Evolutionary conservation across 2,797 vertebrate genomes (phyloP), one percentile per base, ranked within the genome.

Genomic region (Macrochelys suwanniensis): DNA sequence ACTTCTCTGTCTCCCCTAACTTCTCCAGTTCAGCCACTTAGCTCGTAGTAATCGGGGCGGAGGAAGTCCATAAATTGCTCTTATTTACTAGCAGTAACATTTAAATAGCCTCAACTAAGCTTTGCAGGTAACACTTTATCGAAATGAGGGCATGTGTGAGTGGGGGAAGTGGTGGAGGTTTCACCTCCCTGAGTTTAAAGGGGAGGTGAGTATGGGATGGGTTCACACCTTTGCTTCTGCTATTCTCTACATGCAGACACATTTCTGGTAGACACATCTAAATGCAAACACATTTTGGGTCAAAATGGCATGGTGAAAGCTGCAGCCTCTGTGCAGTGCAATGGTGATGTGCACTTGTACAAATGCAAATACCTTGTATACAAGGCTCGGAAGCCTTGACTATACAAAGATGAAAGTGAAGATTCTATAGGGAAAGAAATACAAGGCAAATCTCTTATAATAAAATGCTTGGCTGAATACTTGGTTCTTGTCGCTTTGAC

Each of bases 191-290:
- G 65, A 50, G 74, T 59, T 25, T 47, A 37, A 25, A 0, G 1
- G 85, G 71, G 82, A 54, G 82, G 31, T 57, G 71, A 12, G 42
- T 17, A 88, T 0, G 3, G 76, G 85, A n/a, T 92, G 54, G 37
- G 33, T 79, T 61, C 90, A 45, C 78, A 89, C 9, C 45, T 88
- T 80, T 59, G 65, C 78, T 51, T 51, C 71, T 79, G 68, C 79
- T 57, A 57, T 57, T 0, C 0, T 76, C 65, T 68, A 2, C 33
- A 33, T 0, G 2, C 3, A 3, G 57, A 26, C 0, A 0, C 9
- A n/a, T 92, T 47, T 28, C 28, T 16, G 19, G 0, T 0, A 68
- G 19, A 54, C 9, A 42, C 37, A 42, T 42, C 37, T 42, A 42
- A 42, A 42, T 42, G 37, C 37, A 42, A 4, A 42, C 37, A 42